Percentiles rank a stretch among this genome's conserved stretches.
Conservation (phyloP, 2,797 vertebrate species). For the Poliocrania exsul region DNA sequence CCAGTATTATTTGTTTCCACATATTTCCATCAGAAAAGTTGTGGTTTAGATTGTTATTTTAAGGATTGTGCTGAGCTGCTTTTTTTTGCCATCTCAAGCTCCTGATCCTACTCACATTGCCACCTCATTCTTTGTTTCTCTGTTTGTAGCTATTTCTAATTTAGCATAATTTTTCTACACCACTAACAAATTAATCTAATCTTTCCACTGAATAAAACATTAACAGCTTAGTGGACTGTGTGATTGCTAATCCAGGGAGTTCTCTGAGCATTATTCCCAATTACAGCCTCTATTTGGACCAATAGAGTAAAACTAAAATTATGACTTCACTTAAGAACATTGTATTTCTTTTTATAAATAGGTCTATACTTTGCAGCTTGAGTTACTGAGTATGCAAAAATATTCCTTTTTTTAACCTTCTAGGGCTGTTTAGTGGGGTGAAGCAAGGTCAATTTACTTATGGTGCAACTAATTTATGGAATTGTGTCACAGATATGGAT, state of each 20-base stretch:
- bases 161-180: not conserved
- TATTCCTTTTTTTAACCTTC: not conserved
- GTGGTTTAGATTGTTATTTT: not conserved
- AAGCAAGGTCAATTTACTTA: not conserved
- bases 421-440: not conserved
- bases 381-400: not conserved
- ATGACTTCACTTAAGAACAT: not conserved
- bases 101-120: not conserved
- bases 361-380: not conserved
- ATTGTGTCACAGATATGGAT: not conserved
- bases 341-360: not conserved
- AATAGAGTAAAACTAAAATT: not conserved
- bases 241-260: not conserved
- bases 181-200: not conserved
- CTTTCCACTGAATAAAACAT: not conserved
- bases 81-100: not conserved
- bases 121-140: not conserved
- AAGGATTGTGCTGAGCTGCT: not conserved
- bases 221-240: not conserved
- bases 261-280: not conserved
- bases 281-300: not conserved
- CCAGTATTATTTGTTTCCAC: not conserved
- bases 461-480: not conserved
- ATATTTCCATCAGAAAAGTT: not conserved
- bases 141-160: not conserved